Base-by-base conservation (phyloP, 2,888 invertebrate species). In the Caenorhabditis sp. region DNA sequence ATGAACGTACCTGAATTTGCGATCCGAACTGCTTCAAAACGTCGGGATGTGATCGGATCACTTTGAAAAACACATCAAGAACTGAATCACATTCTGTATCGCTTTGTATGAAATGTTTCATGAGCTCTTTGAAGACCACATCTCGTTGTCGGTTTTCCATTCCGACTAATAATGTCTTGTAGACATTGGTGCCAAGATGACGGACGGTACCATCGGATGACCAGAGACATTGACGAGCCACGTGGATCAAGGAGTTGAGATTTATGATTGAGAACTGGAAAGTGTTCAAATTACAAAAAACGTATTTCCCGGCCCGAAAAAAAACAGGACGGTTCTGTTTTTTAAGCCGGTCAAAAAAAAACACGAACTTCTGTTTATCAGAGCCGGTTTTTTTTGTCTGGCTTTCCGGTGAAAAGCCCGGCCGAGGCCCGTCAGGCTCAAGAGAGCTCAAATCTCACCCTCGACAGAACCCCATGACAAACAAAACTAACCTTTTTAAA, bases 41-140 rank as follows among this genome's bases (percentile, higher is more conserved):
- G 12, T 31, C 12, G 0, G 37, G 19, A 57, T 69, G 31, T 27
- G 65, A 54, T 55, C 69, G 62, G 31, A 69, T 65, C 5, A 69
- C 66, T 58, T 66, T 73, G 36, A 26, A 57, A 24, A 73, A 54
- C 0, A 73, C 66, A 1, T 69, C 73, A 0, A 73, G 53, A 12
- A 69, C 73, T 0, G 69, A 27, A 62, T 68, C 68, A 31, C 73
- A 73, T 31, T 73, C 73, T 14, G 43, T 23, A 27, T 73, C 73
- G 10, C 60, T 60, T 12, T 66, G 68, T 0, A 51, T 51, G 21
- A 69, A 73, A 50, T 69, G 66, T 21, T 65, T 66, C 62, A 73
- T 62, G 3, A 73, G 51, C n/a, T 73, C 73, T 6, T 36, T 19
- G 57, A 73, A 73, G 14, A 73, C 63, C 50, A 31, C 31, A 55